These are phyloP conservation scores for Limnodromus scolopaceus DNA, from an alignment of 2,797 vertebrate genomes.

Conservation along the genomic window DNA sequence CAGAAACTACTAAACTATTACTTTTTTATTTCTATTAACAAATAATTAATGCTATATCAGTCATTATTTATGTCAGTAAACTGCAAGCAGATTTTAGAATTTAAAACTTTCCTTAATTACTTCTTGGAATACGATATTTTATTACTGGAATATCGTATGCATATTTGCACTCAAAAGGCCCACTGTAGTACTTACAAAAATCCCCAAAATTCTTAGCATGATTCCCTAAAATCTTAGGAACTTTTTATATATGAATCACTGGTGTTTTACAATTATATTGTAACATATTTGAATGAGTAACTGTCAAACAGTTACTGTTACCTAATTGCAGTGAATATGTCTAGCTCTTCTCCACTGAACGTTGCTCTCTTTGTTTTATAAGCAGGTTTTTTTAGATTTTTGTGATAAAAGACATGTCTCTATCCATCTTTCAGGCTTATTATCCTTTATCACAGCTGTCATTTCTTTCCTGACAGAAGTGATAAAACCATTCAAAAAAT, in stretches of 20 bases:
- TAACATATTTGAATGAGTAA: not conserved
- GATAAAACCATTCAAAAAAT: not conserved
- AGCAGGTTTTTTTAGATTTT: not conserved
- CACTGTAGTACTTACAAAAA: not conserved
- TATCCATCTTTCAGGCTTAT: not conserved
- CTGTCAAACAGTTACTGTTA: not conserved
- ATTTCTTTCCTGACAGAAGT: not conserved
- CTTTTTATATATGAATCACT: not conserved
- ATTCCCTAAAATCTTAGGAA: not conserved
- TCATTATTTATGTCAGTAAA: not conserved
- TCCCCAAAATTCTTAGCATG: not conserved
- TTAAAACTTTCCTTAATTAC: not conserved
- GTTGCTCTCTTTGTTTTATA: not conserved
- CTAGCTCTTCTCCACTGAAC: not conserved
- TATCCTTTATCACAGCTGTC: not conserved
- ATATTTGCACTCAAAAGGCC: not conserved
- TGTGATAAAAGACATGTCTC: not conserved
- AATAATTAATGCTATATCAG: not conserved
- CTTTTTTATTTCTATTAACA: not conserved
- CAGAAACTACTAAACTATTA: not conserved
- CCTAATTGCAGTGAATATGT: not conserved
- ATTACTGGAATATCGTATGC: not conserved
- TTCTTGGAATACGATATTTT: not conserved
- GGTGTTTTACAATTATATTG: not conserved
- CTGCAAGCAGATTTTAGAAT: not conserved